Evolutionary conservation across 2,113 vertebrate species (phyloP).

Genomic region (Anseranas semipalmata): DNA sequence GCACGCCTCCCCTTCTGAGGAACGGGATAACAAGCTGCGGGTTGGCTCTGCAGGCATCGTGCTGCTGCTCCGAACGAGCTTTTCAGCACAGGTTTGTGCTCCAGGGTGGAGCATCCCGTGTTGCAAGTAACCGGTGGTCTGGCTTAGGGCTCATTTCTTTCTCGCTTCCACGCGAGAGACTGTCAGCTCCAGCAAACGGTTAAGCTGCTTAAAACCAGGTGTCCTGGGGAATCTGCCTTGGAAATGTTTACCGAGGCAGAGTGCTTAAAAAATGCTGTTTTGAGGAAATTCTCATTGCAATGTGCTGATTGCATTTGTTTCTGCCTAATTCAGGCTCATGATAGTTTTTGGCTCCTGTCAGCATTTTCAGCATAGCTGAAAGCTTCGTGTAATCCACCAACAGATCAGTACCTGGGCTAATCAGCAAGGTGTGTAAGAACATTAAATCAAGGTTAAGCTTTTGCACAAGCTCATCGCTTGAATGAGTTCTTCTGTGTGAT

Average conservation of each 20-base stretch:
- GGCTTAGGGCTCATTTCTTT: not conserved
- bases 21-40: too few relatives aligned
- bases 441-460: not conserved
- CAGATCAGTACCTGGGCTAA: not conserved
- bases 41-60: not conserved
- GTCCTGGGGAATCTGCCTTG: not conserved
- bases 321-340: not conserved
- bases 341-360: not conserved
- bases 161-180: not conserved
- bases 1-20: not conserved
- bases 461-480: not conserved
- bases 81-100: fast-evolving
- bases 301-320: not conserved
- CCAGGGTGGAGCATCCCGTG: not conserved
- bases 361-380: not conserved
- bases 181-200: not conserved
- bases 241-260: not conserved
- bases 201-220: not conserved
- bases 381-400: not conserved
- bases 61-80: not conserved
- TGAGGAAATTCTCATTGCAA: not conserved
- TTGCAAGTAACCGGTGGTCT: fast-evolving
- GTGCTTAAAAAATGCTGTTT: not conserved
- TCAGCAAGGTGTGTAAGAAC: not conserved
- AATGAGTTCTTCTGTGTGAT: not conserved